phyloP scores from a whole-genome alignment of 2,113 vertebrate species.

The Xiphophorus maculatus region DNA sequence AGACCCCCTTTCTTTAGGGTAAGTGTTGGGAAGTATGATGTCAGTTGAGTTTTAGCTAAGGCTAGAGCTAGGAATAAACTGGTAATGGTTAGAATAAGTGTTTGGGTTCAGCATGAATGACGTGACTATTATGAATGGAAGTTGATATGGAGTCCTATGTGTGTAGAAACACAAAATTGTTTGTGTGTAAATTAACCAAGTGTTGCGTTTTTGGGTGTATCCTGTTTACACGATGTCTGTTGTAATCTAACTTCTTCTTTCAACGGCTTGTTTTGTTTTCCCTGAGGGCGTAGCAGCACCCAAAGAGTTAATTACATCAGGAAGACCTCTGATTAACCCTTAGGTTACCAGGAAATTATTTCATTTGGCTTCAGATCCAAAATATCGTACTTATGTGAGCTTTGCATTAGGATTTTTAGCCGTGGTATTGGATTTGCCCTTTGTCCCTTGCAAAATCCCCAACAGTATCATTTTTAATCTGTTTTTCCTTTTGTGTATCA shows the following conservation, averaged over 20 bases:
- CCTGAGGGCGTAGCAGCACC: constrained; percentile 53
- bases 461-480: constrained; percentile 27
- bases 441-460: constrained; percentile 26
- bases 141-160: no score
- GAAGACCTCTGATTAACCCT: constrained; percentile 56
- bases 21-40: no score
- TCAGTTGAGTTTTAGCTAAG: no score
- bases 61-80: no score
- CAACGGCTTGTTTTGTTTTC: constrained; percentile 62
- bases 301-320: constrained; percentile 64
- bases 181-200: constrained; percentile 1
- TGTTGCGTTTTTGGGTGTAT: constrained; percentile 22
- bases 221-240: constrained; percentile 55
- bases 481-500: constrained; percentile 22
- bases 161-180: not conserved
- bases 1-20: no score
- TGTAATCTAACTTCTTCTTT: constrained; percentile 65
- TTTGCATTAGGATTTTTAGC: not conserved
- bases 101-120: no score
- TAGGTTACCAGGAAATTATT: constrained; percentile 14
- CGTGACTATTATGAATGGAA: no score
- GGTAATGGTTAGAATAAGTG: no score
- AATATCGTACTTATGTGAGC: constrained; percentile 1
- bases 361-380: constrained; percentile 5
- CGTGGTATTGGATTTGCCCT: not conserved